Percentiles rank a stretch among this genome's conserved stretches.
Conservation (phyloP, 37 sponge, comb jelly and placozoan genomes). For the Hexactinellida sp. region DNA sequence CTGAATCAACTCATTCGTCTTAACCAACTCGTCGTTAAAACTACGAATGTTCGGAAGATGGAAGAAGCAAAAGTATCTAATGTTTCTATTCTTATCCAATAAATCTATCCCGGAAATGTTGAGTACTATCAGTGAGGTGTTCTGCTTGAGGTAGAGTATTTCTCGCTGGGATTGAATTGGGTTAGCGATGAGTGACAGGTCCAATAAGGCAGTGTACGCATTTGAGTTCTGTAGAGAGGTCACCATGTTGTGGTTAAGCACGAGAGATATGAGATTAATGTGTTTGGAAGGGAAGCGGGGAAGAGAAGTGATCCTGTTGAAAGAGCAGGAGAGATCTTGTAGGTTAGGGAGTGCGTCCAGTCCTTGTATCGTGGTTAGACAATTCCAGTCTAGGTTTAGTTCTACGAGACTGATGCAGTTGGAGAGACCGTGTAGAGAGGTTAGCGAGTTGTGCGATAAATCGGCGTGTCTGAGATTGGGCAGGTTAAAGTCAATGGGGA, state of each 20-base stretch:
- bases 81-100: background rate
- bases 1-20: background rate
- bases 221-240: background rate
- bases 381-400: background rate
- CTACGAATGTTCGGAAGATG: background rate
- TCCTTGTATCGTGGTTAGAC: background rate
- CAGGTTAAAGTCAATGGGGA: background rate
- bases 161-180: background rate
- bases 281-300: background rate
- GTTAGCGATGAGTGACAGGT: background rate
- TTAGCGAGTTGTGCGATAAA: background rate
- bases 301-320: background rate
- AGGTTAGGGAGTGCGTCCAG: background rate
- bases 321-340: background rate
- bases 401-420: background rate
- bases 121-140: background rate
- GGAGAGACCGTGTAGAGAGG: background rate
- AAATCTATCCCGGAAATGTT: background rate
- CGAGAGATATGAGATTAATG: background rate
- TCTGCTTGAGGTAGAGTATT: background rate
- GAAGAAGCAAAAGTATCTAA: background rate
- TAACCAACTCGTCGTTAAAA: background rate
- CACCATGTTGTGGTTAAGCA: background rate
- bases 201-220: background rate
- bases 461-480: background rate